A percentile compares a stretch with the other conserved stretches of the same genome.
phyloP scores from a whole-genome alignment of 2,888 invertebrate species.

The Diarsia rubi region DNA sequence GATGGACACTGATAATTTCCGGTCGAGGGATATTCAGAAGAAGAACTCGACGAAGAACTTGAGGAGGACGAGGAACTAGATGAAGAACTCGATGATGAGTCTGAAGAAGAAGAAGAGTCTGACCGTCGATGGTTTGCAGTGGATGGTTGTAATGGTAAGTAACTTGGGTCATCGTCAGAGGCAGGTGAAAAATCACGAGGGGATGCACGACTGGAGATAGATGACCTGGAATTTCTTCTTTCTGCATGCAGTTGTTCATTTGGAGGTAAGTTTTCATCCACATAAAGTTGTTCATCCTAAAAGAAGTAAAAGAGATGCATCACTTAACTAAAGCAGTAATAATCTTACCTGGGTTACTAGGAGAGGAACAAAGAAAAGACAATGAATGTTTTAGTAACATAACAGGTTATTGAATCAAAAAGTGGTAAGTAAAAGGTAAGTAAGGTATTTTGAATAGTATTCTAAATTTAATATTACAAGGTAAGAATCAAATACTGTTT shows the following conservation, averaged over 20 bases:
- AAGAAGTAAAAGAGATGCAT: constrained; percentile 10
- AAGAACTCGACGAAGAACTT: constrained; percentile 1
- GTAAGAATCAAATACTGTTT: not conserved
- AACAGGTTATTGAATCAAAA: not conserved
- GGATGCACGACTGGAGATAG: not conserved
- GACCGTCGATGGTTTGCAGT: constrained; percentile 8
- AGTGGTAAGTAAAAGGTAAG: not conserved
- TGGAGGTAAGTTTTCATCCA: constrained; percentile 8
- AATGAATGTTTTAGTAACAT: not conserved
- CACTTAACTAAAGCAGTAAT: not conserved
- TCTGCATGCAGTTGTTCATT: constrained; percentile 3
- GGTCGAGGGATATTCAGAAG: constrained; percentile 11
- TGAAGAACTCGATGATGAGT: too few species aligned
- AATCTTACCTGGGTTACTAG: constrained; percentile 3
- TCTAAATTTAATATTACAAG: constrained; percentile 10
- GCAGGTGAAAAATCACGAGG: not conserved
- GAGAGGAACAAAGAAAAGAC: constrained; percentile 8
- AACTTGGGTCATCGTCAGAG: constrained; percentile 6
- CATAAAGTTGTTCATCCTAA: constrained; percentile 7
- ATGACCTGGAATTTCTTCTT: constrained; percentile 2
- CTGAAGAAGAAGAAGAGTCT: not conserved
- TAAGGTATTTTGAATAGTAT: not conserved
- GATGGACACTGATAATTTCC: constrained; percentile 15
- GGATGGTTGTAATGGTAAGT: constrained; percentile 22
- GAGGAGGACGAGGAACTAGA: too few species aligned